phyloP scores from a whole-genome alignment of 2,888 invertebrate genomes.

The Sphecodes monilicornis region DNA sequence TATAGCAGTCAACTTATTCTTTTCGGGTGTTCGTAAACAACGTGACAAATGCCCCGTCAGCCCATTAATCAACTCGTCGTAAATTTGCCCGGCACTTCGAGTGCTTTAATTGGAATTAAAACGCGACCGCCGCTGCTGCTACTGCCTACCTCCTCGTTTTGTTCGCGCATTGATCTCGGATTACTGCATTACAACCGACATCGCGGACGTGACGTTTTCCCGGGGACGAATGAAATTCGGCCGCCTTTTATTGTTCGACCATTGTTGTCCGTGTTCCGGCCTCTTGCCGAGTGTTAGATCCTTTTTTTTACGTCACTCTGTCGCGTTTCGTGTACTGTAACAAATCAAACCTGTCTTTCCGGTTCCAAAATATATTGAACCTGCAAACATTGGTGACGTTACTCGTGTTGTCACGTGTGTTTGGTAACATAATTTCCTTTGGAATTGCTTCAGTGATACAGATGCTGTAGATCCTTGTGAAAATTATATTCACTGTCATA shows the following conservation, averaged over 20 bases:
- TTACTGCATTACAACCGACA: conserved; percentile 21
- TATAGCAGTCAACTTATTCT: conserved; percentile 69
- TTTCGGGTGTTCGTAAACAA: conserved; percentile 68
- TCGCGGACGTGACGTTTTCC: conserved; percentile 10
- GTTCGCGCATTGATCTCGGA: conserved; percentile 35
- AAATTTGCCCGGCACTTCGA: conserved; percentile 57
- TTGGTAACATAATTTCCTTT: background rate
- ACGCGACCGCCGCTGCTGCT: conserved; percentile 8
- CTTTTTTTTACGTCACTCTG: background rate
- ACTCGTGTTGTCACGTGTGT: background rate
- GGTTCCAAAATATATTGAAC: background rate
- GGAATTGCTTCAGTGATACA: background rate
- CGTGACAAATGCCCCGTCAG: conserved; percentile 66
- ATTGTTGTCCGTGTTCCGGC: background rate
- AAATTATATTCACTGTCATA: background rate
- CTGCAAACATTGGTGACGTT: background rate
- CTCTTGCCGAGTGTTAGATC: background rate
- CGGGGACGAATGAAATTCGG: background rate
- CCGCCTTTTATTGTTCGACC: background rate
- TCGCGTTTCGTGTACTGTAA: background rate
- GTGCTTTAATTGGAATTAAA: conserved; percentile 57
- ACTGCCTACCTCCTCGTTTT: background rate
- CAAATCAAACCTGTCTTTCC: background rate
- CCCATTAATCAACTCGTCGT: conserved; percentile 63
- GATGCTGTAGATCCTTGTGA: background rate